Conservation (phyloP, 2,113 vertebrate genomes). For the Boleophthalmus pectinirostris region DNA sequence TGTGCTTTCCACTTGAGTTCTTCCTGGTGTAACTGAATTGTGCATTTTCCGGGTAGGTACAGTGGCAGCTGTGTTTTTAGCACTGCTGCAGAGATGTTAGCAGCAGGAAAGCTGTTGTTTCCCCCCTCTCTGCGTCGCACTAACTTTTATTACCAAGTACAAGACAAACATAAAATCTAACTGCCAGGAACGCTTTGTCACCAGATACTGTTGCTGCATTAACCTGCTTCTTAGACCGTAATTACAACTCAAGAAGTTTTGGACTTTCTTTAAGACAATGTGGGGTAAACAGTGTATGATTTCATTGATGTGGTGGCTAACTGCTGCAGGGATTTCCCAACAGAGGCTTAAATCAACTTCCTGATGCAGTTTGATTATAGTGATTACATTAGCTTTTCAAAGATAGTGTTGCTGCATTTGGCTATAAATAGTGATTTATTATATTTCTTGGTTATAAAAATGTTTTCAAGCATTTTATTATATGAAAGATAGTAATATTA, state of each 20-base stretch:
- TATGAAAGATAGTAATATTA: too few relatives aligned
- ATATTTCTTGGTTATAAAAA: too few relatives aligned
- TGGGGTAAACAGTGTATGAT: not conserved
- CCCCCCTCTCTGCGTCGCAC: slow-evolving; percentile 31
- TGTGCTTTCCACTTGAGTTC: not conserved
- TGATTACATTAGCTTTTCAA: not conserved
- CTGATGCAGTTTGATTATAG: not conserved
- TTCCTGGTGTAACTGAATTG: not conserved
- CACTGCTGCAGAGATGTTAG: slow-evolving; percentile 28
- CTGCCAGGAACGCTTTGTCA: slow-evolving; percentile 21
- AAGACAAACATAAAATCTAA: slow-evolving; percentile 25
- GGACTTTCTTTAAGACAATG: not conserved
- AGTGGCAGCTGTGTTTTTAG: slow-evolving; percentile 36
- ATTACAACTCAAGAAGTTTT: not conserved
- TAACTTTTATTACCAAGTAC: slow-evolving; percentile 30
- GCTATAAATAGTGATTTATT: not conserved
- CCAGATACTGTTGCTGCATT: slow-evolving; percentile 13
- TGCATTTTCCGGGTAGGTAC: slow-evolving; percentile 29
- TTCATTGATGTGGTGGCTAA: not conserved
- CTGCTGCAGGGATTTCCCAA: not conserved
- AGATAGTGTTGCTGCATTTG: not conserved
- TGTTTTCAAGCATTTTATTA: too few relatives aligned
- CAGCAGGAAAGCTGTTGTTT: slow-evolving; percentile 36
- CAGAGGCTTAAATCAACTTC: not conserved
- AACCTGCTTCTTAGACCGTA: not conserved